Percentiles rank a stretch among this genome's conserved stretches.
Evolutionary conservation across 2,888 invertebrate genomes (phyloP).

Genomic region (Nephrotoma flavescens): DNA sequence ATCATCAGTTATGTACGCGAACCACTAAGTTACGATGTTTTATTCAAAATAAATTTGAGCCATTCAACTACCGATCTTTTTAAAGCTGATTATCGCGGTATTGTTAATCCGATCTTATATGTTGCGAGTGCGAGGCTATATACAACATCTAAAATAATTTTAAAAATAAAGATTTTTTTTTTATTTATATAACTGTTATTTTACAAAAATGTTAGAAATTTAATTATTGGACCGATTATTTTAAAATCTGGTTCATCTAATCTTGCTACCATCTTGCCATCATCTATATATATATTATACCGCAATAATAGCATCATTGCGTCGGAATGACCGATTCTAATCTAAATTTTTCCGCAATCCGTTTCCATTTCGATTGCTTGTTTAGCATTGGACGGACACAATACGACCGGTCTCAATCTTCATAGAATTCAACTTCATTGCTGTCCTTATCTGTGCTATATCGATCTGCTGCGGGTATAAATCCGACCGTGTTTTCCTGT

Average conservation of each 20-base stretch:
- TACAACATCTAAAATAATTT: slow-evolving; percentile 31
- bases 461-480: slow-evolving; percentile 13
- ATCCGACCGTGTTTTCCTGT: background rate
- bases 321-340: slow-evolving; percentile 35
- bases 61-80: slow-evolving; percentile 65
- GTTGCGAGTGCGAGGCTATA: slow-evolving; percentile 55
- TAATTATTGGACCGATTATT: background rate
- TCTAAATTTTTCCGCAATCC: slow-evolving; percentile 38
- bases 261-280: background rate
- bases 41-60: slow-evolving; percentile 56
- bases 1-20: slow-evolving; percentile 58
- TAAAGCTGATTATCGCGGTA: slow-evolving; percentile 67
- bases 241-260: background rate
- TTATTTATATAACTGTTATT: background rate
- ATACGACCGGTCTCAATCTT: slow-evolving; percentile 28
- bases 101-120: slow-evolving; percentile 64
- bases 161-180: background rate
- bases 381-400: slow-evolving; percentile 40
- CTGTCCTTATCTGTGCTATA: slow-evolving; percentile 18
- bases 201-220: background rate
- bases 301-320: slow-evolving; percentile 24
- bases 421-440: slow-evolving; percentile 20
- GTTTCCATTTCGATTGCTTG: slow-evolving; percentile 40
- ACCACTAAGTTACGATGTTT: slow-evolving; percentile 57
- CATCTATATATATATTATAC: no score